Conservation (phyloP, 2,888 invertebrate genomes). For the Andrena bucephala region DNA sequence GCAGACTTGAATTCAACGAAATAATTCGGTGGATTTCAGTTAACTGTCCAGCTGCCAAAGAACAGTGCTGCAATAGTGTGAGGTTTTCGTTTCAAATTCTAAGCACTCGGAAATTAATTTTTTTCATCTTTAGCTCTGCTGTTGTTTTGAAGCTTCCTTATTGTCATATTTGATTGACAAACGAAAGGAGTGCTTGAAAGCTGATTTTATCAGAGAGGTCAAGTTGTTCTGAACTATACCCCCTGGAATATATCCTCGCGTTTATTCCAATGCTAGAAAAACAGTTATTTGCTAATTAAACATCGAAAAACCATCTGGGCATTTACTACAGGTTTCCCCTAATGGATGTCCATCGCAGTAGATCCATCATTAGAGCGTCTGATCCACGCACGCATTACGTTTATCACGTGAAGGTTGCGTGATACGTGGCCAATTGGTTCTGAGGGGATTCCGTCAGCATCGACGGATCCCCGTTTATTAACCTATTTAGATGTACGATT, state of each 20-base stretch:
- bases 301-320: neutral
- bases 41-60: too few relatives aligned
- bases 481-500: constrained; percentile 77
- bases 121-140: too few relatives aligned
- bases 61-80: too few relatives aligned
- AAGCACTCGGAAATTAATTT: too few relatives aligned
- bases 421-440: constrained; percentile 80
- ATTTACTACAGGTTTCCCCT: neutral
- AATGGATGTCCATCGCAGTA: neutral
- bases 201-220: too few relatives aligned
- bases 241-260: neutral
- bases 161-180: too few relatives aligned
- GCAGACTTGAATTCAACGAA: too few relatives aligned
- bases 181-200: too few relatives aligned
- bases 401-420: constrained; percentile 74
- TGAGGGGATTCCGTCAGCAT: constrained; percentile 80
- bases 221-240: too few relatives aligned
- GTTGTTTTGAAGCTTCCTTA: too few relatives aligned
- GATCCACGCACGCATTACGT: constrained; percentile 22
- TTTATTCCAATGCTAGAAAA: neutral
- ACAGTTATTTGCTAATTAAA: neutral
- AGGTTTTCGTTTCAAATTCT: too few relatives aligned
- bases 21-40: too few relatives aligned
- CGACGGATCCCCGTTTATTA: constrained; percentile 81
- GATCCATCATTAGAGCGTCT: constrained; percentile 32